Percentiles rank a stretch among this genome's conserved stretches.
Evolutionary conservation across 2,113 vertebrate species (phyloP).

Genomic region (Arizona elegans): DNA sequence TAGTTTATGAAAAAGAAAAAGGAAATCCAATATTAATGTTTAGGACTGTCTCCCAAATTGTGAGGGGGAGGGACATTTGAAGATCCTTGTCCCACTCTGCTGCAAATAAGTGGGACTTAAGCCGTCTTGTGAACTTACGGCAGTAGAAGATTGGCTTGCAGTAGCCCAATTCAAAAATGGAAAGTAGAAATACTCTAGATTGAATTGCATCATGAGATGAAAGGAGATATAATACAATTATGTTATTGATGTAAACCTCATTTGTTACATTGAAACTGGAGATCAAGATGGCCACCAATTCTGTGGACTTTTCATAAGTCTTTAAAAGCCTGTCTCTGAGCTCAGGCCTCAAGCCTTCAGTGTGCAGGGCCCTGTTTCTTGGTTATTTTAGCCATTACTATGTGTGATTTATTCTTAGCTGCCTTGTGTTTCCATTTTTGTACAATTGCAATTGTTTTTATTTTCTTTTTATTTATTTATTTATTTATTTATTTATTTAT

Average conservation of each 20-base stretch:
- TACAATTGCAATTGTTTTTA: neutral
- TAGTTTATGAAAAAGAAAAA: neutral
- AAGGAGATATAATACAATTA: neutral
- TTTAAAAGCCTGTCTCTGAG: neutral
- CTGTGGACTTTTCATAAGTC: neutral
- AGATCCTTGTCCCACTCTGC: neutral
- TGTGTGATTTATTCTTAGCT: neutral
- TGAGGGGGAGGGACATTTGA: neutral
- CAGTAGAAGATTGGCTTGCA: neutral
- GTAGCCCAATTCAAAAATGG: neutral
- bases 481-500: no score
- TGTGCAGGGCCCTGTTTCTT: neutral
- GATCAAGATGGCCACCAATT: neutral
- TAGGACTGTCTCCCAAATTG: neutral
- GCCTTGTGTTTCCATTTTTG: neutral
- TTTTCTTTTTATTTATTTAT: neutral
- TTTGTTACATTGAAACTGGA: neutral
- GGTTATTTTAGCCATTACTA: neutral
- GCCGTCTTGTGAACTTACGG: neutral
- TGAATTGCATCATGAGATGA: neutral
- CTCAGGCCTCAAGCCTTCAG: no score
- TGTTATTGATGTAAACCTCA: neutral
- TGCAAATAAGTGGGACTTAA: neutral
- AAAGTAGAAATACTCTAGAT: neutral
- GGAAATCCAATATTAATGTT: neutral